Percentiles rank a stretch among this genome's conserved stretches.
These are phyloP conservation scores for Tachina lurida DNA, from an alignment of 2,888 invertebrate species.

Conservation along the genomic window DNA sequence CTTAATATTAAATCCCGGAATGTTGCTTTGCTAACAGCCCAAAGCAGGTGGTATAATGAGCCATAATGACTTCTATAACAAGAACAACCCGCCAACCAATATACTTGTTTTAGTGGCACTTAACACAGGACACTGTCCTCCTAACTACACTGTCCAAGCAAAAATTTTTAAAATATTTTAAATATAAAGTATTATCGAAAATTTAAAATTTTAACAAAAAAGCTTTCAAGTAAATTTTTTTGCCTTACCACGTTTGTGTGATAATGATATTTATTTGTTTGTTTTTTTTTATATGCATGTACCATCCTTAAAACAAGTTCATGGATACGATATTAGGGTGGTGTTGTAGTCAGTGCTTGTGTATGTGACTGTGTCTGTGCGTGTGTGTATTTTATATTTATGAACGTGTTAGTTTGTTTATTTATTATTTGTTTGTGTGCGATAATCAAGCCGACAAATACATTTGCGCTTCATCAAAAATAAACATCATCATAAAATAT, in stretches of 20 bases:
- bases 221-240: background rate
- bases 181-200: background rate
- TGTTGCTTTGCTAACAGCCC: no score
- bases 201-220: background rate
- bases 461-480: constrained; percentile 73
- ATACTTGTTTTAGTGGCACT: no score
- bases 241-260: background rate
- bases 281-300: constrained; percentile 2
- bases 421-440: constrained; percentile 63
- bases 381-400: background rate
- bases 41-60: no score
- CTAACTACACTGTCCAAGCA: no score
- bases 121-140: no score
- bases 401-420: constrained; percentile 61
- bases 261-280: constrained; percentile 10
- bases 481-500: constrained; percentile 70
- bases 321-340: constrained; percentile 1
- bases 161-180: no score
- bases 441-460: constrained; percentile 68
- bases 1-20: no score
- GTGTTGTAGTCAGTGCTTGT: background rate
- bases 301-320: constrained; percentile 1
- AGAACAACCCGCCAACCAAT: no score
- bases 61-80: no score
- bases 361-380: background rate